Conservation (phyloP, 2,888 invertebrate genomes). For the Athalia circularis region DNA sequence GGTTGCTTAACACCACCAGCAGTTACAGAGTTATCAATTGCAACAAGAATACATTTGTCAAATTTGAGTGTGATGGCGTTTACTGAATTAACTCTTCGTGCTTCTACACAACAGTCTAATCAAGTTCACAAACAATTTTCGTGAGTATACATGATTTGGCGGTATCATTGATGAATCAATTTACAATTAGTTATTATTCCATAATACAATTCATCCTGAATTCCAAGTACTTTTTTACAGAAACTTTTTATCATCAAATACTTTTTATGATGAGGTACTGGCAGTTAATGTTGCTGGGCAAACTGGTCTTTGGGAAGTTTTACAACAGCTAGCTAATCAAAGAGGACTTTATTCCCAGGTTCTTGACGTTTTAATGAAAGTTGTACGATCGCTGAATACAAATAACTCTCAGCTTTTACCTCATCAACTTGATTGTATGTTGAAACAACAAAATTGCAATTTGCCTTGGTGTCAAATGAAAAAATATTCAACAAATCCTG, state of each 20-base stretch:
- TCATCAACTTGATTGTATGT: slow-evolving; percentile 40
- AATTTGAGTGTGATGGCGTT: slow-evolving; percentile 81
- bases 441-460: slow-evolving; percentile 1
- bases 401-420: slow-evolving; percentile 59
- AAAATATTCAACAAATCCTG: background rate
- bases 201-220: slow-evolving; percentile 2
- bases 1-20: slow-evolving; percentile 76
- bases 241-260: slow-evolving; percentile 78
- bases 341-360: slow-evolving; percentile 78
- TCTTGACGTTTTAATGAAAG: slow-evolving; percentile 76
- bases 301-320: slow-evolving; percentile 79
- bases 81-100: slow-evolving; percentile 76
- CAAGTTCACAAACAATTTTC: slow-evolving; percentile 75
- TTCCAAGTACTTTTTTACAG: slow-evolving; percentile 62
- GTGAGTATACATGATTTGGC: slow-evolving; percentile 68
- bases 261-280: slow-evolving; percentile 80
- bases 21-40: slow-evolving; percentile 77
- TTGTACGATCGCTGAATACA: slow-evolving; percentile 63
- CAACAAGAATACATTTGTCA: slow-evolving; percentile 80
- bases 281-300: slow-evolving; percentile 81
- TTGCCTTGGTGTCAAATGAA: background rate
- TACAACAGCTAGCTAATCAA: slow-evolving; percentile 76
- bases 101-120: slow-evolving; percentile 71
- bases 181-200: background rate
- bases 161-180: slow-evolving; percentile 3